phyloP scores from a whole-genome alignment of 2,888 invertebrate genomes.

The Cecidostiba fungosa region DNA sequence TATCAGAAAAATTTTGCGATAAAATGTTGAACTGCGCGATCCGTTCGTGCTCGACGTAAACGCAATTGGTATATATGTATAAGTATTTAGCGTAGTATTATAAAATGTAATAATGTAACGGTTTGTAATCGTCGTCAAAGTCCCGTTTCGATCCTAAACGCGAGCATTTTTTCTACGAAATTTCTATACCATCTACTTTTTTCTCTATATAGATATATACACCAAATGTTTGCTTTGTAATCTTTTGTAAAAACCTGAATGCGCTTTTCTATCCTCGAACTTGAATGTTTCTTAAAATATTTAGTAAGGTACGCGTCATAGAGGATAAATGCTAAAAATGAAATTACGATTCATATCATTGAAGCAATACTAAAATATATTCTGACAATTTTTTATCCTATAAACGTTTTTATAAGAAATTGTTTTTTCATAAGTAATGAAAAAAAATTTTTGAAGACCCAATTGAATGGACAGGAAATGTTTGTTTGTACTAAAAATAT shows the following conservation, averaged over 20 bases:
- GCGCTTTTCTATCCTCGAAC: neutral
- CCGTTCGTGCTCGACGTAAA: constrained; percentile 37
- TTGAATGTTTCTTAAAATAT: neutral
- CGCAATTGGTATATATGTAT: constrained; percentile 34
- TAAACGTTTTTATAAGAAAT: neutral
- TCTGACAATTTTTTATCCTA: neutral
- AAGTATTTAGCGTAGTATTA: constrained; percentile 13
- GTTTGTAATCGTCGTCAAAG: constrained; percentile 17
- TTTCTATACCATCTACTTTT: constrained; percentile 27
- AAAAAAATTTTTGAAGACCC: neutral
- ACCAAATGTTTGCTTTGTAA: neutral
- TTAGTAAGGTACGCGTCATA: neutral
- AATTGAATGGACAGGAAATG: neutral
- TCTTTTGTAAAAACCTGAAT: neutral
- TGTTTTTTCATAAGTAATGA: neutral
- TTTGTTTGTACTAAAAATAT: neutral
- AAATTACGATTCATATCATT: neutral
- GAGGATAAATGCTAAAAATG: neutral
- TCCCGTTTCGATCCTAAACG: neutral
- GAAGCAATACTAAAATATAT: neutral
- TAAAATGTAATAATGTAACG: constrained; percentile 36
- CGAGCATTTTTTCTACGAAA: constrained; percentile 34
- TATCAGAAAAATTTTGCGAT: neutral
- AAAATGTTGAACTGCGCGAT: constrained; percentile 22
- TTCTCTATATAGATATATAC: neutral